Evolutionary conservation across 2,888 invertebrate species (phyloP).

Genomic region (Salticus scenicus): DNA sequence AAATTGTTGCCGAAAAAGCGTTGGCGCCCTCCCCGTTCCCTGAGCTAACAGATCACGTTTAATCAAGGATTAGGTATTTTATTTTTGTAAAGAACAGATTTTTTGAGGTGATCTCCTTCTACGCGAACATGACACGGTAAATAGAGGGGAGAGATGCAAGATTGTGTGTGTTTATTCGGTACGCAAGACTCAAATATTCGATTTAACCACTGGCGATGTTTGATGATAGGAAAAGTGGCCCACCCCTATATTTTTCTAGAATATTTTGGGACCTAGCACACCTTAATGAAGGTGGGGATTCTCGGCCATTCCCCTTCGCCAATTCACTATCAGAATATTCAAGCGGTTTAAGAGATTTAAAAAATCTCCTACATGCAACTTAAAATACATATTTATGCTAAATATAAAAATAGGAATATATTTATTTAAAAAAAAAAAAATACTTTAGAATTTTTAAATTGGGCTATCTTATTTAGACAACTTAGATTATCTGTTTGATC

Average conservation of each 20-base stretch:
- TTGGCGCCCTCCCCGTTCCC: not conserved
- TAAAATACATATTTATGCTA: too few species aligned
- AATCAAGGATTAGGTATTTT: constrained; percentile 10
- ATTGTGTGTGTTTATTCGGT: not conserved
- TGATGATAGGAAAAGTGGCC: not conserved
- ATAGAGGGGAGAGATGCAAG: not conserved
- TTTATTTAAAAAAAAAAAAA: too few species aligned
- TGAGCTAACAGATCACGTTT: constrained; percentile 9
- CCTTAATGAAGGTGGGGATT: not conserved
- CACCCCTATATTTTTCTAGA: not conserved
- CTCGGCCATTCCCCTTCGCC: not conserved
- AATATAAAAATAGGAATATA: too few species aligned
- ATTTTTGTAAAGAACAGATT: not conserved
- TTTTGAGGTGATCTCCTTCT: constrained; percentile 12
- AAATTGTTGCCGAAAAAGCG: not conserved
- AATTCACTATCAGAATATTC: too few species aligned
- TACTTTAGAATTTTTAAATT: too few species aligned
- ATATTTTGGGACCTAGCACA: not conserved
- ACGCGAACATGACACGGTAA: constrained; percentile 12
- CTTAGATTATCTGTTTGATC: too few species aligned
- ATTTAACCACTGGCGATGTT: not conserved
- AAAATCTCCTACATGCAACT: too few species aligned
- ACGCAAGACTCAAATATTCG: not conserved
- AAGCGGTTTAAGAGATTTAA: too few species aligned
- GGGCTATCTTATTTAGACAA: too few species aligned